Evolutionary conservation across 2,113 vertebrate species (phyloP).

Genomic region (Nerophis lumbriciformis): DNA sequence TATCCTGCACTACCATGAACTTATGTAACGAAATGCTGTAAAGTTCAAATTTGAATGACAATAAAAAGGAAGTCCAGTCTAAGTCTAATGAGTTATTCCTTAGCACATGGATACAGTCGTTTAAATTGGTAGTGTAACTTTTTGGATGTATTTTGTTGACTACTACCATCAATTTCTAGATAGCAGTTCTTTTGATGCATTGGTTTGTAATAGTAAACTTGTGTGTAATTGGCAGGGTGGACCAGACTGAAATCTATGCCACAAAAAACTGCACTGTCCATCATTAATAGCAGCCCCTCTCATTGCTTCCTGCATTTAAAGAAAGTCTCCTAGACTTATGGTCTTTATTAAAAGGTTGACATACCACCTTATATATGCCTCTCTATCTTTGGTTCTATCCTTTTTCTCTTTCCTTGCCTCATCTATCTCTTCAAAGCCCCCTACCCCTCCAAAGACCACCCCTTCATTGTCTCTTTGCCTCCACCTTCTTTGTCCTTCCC

Average conservation of each 20-base stretch:
- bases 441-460: conserved; percentile 16
- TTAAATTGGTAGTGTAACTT: too few relatives aligned
- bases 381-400: conserved; percentile 57
- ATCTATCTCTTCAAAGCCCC: conserved; percentile 40
- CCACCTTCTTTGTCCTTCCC: conserved; percentile 47
- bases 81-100: too few relatives aligned
- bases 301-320: conserved; percentile 83
- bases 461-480: conserved; percentile 33
- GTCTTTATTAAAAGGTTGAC: conserved; percentile 93
- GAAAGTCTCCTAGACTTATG: conserved; percentile 85
- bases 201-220: background rate
- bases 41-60: too few relatives aligned
- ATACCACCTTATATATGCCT: conserved; percentile 89
- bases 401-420: conserved; percentile 19
- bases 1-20: too few relatives aligned
- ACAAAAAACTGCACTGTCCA: conserved; percentile 1
- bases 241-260: background rate
- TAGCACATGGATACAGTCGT: too few relatives aligned
- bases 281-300: conserved; percentile 54
- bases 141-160: too few relatives aligned
- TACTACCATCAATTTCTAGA: background rate
- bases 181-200: background rate
- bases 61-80: too few relatives aligned
- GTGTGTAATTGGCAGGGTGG: background rate
- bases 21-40: too few relatives aligned